Evolutionary conservation across 1,140 invertebrate species (phyloP).

Genomic region (Magallana angulata): DNA sequence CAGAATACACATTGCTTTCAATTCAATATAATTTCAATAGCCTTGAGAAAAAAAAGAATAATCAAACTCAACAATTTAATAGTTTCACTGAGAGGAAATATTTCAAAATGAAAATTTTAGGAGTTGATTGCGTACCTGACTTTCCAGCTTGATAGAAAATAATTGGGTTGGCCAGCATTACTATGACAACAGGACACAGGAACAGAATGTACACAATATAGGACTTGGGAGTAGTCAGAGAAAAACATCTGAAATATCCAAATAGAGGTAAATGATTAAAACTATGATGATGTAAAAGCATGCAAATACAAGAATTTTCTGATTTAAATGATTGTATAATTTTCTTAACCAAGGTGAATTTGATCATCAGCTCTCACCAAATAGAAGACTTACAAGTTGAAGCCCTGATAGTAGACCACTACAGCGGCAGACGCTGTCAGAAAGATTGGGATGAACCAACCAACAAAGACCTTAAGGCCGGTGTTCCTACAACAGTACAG

Average conservation of each 20-base stretch:
- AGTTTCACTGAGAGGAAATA: background rate
- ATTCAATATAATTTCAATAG: too few species aligned
- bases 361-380: too few species aligned
- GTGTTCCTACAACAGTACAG: background rate
- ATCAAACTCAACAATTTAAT: background rate
- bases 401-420: background rate
- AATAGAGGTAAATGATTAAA: background rate
- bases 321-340: too few species aligned
- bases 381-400: background rate
- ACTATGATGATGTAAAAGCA: background rate
- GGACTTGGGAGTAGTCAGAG: background rate
- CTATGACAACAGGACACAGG: constrained; percentile 35
- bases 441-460: background rate
- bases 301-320: background rate
- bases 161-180: constrained; percentile 42
- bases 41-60: too few species aligned
- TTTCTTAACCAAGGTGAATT: too few species aligned
- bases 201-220: constrained; percentile 44
- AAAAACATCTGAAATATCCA: constrained; percentile 12
- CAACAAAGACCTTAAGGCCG: background rate
- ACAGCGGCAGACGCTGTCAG: background rate
- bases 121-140: constrained; percentile 42
- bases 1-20: too few species aligned
- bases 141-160: constrained; percentile 51
- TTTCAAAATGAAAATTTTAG: too few species aligned